These are phyloP conservation scores for Psilopsiagon aymara DNA, from an alignment of 2,113 vertebrate species.

Conservation along the genomic window DNA sequence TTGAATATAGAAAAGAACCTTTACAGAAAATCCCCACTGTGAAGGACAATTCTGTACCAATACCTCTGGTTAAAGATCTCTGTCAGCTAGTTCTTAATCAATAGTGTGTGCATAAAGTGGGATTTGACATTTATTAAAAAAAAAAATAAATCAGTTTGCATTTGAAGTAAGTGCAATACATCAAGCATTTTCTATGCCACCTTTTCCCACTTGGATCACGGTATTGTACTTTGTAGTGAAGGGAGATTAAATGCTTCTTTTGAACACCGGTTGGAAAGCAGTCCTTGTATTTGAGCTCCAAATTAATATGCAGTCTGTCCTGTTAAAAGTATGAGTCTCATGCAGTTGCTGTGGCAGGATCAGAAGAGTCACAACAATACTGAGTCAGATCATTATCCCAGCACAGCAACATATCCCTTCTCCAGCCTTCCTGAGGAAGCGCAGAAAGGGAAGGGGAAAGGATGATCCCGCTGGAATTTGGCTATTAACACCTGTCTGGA, in stretches of 20 bases:
- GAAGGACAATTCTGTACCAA: constrained; percentile 11
- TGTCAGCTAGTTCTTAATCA: constrained; percentile 42
- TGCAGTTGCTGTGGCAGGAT: not conserved
- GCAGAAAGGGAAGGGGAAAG: not conserved
- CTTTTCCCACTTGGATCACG: not conserved
- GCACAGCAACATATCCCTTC: not conserved
- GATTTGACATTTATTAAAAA: not conserved
- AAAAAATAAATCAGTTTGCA: not conserved
- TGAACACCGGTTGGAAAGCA: not conserved
- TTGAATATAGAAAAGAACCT: not conserved
- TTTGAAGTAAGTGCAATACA: not conserved
- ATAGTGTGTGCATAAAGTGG: not conserved
- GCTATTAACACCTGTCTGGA: not conserved
- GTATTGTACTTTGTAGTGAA: not conserved
- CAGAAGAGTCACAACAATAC: not conserved
- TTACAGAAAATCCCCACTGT: not conserved
- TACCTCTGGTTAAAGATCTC: not conserved
- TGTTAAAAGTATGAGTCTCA: not conserved
- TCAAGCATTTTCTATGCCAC: not conserved
- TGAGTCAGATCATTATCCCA: not conserved
- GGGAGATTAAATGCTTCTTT: not conserved
- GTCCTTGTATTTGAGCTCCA: not conserved
- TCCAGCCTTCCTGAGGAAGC: not conserved
- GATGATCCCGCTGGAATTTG: not conserved
- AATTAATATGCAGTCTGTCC: not conserved